These are phyloP conservation scores for Rhodinocichla rosea DNA, from an alignment of 2,113 vertebrate genomes.

Conservation along the genomic window DNA sequence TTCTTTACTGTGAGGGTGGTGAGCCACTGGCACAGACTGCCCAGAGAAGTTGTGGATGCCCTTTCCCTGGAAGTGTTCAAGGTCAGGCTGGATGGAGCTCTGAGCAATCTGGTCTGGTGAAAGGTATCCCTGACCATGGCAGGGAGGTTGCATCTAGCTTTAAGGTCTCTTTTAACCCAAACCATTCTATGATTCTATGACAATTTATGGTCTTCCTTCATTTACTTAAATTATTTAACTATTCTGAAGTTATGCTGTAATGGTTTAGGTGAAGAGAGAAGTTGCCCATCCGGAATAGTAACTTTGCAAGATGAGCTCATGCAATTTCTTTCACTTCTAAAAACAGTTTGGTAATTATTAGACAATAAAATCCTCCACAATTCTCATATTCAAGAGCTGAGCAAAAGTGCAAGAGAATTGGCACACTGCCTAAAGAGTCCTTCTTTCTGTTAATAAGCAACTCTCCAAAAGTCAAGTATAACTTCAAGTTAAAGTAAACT, in stretches of 20 bases:
- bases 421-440: background rate
- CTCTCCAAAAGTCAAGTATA: background rate
- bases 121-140: background rate
- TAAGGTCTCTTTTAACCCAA: background rate
- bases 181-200: background rate
- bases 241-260: background rate
- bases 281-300: background rate
- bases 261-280: background rate
- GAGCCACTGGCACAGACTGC: background rate
- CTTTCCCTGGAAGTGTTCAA: background rate
- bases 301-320: background rate
- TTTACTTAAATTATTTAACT: background rate
- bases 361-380: background rate
- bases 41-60: background rate
- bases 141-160: background rate
- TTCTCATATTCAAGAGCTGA: background rate
- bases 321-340: background rate
- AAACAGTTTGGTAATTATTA: background rate
- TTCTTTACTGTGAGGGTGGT: background rate
- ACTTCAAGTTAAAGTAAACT: background rate
- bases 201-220: background rate
- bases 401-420: background rate
- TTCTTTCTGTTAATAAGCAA: background rate
- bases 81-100: background rate
- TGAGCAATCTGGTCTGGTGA: background rate